Evolutionary conservation across 2,797 vertebrate genomes (phyloP), one percentile per base, ranked within the genome.

Genomic region (Sebastes oblongus): DNA sequence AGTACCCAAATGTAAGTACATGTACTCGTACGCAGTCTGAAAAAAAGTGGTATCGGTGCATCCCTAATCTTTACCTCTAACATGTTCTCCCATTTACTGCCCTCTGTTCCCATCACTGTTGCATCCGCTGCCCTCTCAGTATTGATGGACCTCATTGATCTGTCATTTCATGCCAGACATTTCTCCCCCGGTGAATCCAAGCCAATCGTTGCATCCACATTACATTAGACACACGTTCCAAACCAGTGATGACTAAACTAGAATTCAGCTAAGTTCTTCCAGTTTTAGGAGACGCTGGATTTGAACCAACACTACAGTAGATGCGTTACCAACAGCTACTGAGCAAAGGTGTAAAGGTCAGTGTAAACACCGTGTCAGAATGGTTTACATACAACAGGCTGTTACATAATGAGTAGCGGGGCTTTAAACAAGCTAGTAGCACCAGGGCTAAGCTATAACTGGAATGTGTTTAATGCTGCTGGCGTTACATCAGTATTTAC

Each of bases 391-490:
- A 55, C 16, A 61, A 54, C 9, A 24, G 24, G 20, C n/a, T 56
- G 46, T 81, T 78, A 80, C 50, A 69, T 60, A 52, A 77, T 24
- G 2, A 77, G 27, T 18, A 46, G 42, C 3, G 3, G 42, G 66
- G 27, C 0, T 72, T 12, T 60, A 29, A 77, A 65, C 16, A 6
- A 16, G 75, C 6, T 18, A 68, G 80, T 22, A 79, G 69, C 39
- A 10, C 10, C 1, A 0, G 56, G 27, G 46, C 65, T 72, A 27
- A 58, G 4, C 9, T 4, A 42, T 52, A 18, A 62, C 12, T 36
- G 82, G 83, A 85, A 77, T 87, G 24, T 61, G 24, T 83, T 79
- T 72, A 62, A 67, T 61, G 65, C 78, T 66, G 52, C 5, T 11
- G 9, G 20, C 1, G 56, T 75, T 74, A 60, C 61, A 34, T 72